Base-by-base conservation (phyloP, 2,113 vertebrate genomes). In the Gallinago media region DNA sequence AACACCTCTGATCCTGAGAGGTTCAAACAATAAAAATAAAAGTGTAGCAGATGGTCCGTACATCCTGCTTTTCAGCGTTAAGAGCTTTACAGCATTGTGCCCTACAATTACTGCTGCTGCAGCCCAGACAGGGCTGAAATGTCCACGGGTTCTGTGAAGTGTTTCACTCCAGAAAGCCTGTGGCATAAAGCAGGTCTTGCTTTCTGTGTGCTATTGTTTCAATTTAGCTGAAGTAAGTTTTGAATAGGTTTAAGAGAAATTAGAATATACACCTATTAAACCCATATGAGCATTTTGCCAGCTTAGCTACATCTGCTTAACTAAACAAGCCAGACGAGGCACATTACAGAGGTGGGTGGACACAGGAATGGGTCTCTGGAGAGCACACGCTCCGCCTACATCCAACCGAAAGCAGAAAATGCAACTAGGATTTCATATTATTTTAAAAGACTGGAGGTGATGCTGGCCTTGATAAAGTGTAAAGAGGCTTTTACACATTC, bases 271-370 rank as follows among this genome's bases (percentile, higher is more conserved):
- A 16, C 15, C 26, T 25, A 6, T 18, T 27, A 17, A 88, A 31
- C 25, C 22, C 11, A 17, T 9, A 29, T 11, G 56, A 61, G 50
- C 0, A 0, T n/a, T n/a, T 26, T 27, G 20, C 25, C 15, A 14
- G 78, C 55, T 11, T 8, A 52, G 1, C 23, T 67, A 29, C 52
- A 17, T 23, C 55, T 61, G 29, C 54, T 68, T 46, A 70, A 31
- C 40, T 12, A 1, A 46, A 40, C 2, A 7, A 32, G 67, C 32
- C 27, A 73, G 49, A 23, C 15, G 12, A 5, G 15, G 62, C 15
- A 26, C 4, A 2, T 0, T 3, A 1, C 0, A 9, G 5, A 16
- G 3, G 22, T 1, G 21, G 46, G 32, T 25, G 75, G 47, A 17
- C 29, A 0, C 40, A 0, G 49, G 47, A 15, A 10, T 12, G 12